These are phyloP conservation scores for Parazoanthus swiftii DNA, from an alignment of 92 coral and sea anemone genomes.

Conservation along the genomic window DNA sequence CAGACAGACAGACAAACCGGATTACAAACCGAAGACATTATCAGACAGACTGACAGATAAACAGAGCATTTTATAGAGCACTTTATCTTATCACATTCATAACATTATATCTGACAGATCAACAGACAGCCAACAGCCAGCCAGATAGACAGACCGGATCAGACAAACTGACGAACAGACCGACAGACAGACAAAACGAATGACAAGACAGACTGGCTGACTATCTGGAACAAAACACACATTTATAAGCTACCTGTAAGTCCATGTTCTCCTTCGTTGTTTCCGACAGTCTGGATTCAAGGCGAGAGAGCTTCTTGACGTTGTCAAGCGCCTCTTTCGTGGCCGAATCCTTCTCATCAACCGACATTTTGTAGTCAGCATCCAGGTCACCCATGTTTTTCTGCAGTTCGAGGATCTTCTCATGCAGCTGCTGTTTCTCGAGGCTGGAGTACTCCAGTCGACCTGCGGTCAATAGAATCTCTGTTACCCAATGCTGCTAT, in stretches of 20 bases:
- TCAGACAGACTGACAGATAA: not conserved
- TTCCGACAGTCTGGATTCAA: conserved; percentile 71
- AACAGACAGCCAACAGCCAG: too few relatives aligned
- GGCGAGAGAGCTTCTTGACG: conserved; percentile 60
- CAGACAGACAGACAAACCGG: too few relatives aligned
- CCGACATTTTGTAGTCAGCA: too few relatives aligned
- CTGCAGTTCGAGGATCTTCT: conserved; percentile 53
- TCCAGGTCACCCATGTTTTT: conserved; percentile 58
- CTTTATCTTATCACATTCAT: not conserved
- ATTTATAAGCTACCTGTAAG: conserved; percentile 36
- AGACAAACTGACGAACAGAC: too few relatives aligned
- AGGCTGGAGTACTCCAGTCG: conserved; percentile 54
- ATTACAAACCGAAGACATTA: too few relatives aligned
- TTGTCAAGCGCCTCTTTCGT: conserved; percentile 58
- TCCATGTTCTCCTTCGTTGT: conserved; percentile 68
- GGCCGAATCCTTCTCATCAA: conserved; percentile 68
- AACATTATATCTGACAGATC: too few relatives aligned
- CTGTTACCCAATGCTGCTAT: not conserved
- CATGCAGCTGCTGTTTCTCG: conserved; percentile 63
- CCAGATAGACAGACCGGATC: too few relatives aligned
- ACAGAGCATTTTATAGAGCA: too few relatives aligned
- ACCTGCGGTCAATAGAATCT: conserved; percentile 44
- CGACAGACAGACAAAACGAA: too few relatives aligned
- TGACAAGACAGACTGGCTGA: not conserved
- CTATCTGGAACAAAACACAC: not conserved